phyloP scores from a whole-genome alignment of 2,113 vertebrate species.

The Herpetotheres cachinnans region DNA sequence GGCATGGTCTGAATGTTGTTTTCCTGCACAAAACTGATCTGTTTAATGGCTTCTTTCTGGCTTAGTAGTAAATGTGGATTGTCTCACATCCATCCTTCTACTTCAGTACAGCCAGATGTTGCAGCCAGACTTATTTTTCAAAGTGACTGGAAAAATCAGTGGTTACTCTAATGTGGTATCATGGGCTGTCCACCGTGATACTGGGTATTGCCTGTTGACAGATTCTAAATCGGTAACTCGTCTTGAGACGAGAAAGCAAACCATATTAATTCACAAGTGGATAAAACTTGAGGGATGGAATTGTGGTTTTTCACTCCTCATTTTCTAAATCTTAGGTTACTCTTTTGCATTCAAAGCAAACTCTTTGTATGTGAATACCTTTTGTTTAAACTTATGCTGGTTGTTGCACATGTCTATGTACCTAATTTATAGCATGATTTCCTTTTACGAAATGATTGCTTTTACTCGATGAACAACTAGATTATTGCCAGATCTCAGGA shows the following conservation, averaged over 20 bases:
- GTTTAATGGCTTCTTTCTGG: neutral
- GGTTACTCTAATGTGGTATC: neutral
- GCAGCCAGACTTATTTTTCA: neutral
- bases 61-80: neutral
- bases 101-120: neutral
- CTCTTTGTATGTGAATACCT: neutral
- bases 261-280: neutral
- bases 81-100: neutral
- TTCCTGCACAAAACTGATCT: neutral
- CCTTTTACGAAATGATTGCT: neutral
- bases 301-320: neutral
- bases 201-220: neutral
- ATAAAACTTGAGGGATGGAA: neutral
- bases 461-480: neutral
- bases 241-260: neutral
- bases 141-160: neutral
- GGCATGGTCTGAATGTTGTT: neutral
- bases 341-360: neutral
- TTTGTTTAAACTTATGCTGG: neutral
- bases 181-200: fast-evolving
- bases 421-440: neutral
- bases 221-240: neutral
- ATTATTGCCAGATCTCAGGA: neutral
- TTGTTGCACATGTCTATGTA: neutral
- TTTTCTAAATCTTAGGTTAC: neutral